A percentile compares a stretch with the other conserved stretches of the same genome.
Conservation (phyloP, 2,797 vertebrate species). For the Squalus acanthias region DNA sequence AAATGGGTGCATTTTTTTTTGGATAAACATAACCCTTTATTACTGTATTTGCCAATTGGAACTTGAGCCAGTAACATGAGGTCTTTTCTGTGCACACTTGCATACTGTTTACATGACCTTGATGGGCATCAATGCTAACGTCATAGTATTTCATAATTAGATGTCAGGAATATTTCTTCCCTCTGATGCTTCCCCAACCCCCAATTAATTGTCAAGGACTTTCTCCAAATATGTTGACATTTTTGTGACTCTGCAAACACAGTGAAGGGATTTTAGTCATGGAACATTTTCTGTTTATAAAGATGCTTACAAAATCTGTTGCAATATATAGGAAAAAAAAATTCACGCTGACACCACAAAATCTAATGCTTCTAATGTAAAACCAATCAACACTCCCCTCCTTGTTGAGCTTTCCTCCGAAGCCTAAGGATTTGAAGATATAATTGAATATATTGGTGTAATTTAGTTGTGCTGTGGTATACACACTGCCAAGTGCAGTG, state of each 20-base stretch:
- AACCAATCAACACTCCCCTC: background rate
- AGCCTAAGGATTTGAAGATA: background rate
- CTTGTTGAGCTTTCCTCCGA: background rate
- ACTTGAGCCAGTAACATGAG: background rate
- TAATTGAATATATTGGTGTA: background rate
- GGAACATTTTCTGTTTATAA: background rate
- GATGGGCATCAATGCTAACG: background rate
- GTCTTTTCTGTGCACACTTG: background rate
- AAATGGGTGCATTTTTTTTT: background rate
- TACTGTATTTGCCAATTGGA: background rate
- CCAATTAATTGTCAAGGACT: background rate
- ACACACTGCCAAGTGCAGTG: background rate
- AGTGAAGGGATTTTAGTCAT: background rate
- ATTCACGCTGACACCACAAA: too few species aligned
- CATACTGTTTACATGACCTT: slow-evolving; percentile 5
- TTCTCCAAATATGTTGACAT: background rate
- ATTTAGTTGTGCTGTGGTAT: background rate
- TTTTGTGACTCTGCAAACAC: background rate
- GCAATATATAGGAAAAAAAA: background rate
- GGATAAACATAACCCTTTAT: background rate
- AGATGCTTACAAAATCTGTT: background rate
- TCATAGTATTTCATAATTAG: slow-evolving; percentile 18
- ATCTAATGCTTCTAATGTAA: background rate
- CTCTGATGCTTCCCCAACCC: background rate
- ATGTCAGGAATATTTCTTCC: background rate